Percentiles rank a stretch among this genome's conserved stretches.
These are phyloP conservation scores for Sericinus montela DNA, from an alignment of 2,888 invertebrate genomes.

Conservation along the genomic window DNA sequence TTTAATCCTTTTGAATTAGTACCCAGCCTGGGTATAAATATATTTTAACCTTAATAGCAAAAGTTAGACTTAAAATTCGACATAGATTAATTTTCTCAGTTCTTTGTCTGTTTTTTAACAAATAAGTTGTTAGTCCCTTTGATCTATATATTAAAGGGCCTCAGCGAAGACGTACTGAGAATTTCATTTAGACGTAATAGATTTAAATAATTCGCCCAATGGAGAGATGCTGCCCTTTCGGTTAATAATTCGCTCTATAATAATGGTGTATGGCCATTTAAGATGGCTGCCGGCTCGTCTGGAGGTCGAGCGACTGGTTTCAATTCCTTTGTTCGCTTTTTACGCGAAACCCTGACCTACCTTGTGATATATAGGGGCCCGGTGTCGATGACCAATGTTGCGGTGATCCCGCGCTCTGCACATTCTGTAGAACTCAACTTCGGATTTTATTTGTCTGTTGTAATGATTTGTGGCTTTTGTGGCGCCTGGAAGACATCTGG, in stretches of 20 bases:
- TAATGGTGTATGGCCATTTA: conserved; percentile 10
- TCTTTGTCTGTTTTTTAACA: no score
- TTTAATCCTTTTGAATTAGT: no score
- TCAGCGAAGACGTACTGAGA: no score
- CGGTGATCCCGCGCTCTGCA: not conserved
- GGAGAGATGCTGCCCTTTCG: not conserved
- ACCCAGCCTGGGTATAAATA: no score
- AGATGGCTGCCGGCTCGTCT: conserved; percentile 32
- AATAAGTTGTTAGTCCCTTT: no score
- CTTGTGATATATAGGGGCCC: conserved; percentile 50
- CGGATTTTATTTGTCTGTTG: not conserved
- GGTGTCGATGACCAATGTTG: conserved; percentile 13
- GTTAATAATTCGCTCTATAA: conserved; percentile 12
- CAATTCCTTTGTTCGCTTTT: conserved; percentile 44
- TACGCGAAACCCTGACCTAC: conserved; percentile 61
- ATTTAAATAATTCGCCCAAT: conserved; percentile 1
- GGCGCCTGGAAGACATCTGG: not conserved
- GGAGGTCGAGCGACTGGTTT: conserved; percentile 56
- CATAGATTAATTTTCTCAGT: no score
- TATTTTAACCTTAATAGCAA: no score
- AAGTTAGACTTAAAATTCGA: no score
- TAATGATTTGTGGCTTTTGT: not conserved
- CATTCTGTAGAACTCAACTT: not conserved
- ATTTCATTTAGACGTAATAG: no score
- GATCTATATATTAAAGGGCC: no score